A percentile compares a stretch with the other conserved stretches of the same genome.
These are phyloP conservation scores for Aulostomus chinensis DNA, from an alignment of 2,797 vertebrate genomes.

Conservation along the genomic window DNA sequence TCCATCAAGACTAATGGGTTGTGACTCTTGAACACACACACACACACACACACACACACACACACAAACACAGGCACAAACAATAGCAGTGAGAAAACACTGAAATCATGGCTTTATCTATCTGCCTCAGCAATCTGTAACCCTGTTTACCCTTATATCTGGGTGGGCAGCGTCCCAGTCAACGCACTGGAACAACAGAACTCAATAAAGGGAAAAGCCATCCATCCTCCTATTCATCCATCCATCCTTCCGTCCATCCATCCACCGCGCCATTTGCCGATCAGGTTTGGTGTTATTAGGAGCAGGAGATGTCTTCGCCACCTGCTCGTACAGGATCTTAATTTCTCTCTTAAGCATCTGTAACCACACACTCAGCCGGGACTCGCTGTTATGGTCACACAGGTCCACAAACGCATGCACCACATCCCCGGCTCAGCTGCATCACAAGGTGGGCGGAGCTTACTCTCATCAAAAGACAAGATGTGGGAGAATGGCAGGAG, in stretches of 20 bases:
- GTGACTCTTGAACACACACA: constrained; percentile 37
- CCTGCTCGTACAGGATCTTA: not conserved
- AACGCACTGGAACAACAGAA: constrained; percentile 1
- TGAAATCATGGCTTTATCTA: constrained; percentile 25
- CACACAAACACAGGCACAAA: constrained; percentile 11
- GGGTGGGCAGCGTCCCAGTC: not conserved
- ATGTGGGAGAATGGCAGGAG: no score
- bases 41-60: constrained; percentile 20
- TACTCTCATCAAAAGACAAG: no score
- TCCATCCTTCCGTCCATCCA: not conserved
- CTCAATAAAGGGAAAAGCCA: constrained; percentile 8
- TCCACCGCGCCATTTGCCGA: not conserved
- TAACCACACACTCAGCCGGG: no score
- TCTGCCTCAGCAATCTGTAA: constrained; percentile 27
- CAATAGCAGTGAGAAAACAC: constrained; percentile 12
- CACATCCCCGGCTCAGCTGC: no score
- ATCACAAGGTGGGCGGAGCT: no score
- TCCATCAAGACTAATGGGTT: constrained; percentile 61
- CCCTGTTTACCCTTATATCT: constrained; percentile 36
- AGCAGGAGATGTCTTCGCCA: not conserved
- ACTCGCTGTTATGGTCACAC: no score
- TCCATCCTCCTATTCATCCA: not conserved
- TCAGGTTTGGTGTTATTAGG: not conserved
- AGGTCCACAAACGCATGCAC: no score
- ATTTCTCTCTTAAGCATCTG: no score